Percentiles rank a stretch among this genome's conserved stretches.
Conservation (phyloP, 2,113 vertebrate species). For the Sus scrofa region DNA sequence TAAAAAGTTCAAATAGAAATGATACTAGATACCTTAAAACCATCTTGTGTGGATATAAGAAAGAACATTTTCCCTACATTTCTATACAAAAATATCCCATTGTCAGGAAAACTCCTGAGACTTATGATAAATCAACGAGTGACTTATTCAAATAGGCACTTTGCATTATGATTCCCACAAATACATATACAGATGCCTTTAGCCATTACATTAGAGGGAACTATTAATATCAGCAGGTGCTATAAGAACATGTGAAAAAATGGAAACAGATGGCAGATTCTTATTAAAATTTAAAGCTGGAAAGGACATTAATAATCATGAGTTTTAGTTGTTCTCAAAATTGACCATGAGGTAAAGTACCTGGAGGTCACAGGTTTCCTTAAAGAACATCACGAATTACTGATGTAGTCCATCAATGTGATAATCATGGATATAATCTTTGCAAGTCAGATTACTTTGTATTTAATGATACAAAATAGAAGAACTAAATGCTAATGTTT, state of each 20-base stretch:
- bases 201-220: not conserved
- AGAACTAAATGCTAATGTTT: not conserved
- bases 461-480: not conserved
- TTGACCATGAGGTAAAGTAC: not conserved
- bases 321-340: not conserved
- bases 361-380: not conserved
- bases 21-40: slow-evolving; percentile 4
- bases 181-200: not conserved
- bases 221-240: not conserved
- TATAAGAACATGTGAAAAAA: not conserved
- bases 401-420: not conserved
- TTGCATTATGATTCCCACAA: not conserved
- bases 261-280: not conserved
- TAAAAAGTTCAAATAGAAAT: slow-evolving; percentile 28
- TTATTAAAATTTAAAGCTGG: not conserved
- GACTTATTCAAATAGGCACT: not conserved
- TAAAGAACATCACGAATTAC: not conserved
- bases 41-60: not conserved
- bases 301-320: not conserved
- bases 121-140: not conserved
- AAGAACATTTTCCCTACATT: not conserved
- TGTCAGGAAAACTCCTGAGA: not conserved
- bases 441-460: not conserved
- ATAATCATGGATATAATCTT: not conserved
- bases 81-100: not conserved